A percentile compares a stretch with the other conserved stretches of the same genome.
phyloP scores from a whole-genome alignment of 1,140 invertebrate genomes.

The Mesaphorura yosii region DNA sequence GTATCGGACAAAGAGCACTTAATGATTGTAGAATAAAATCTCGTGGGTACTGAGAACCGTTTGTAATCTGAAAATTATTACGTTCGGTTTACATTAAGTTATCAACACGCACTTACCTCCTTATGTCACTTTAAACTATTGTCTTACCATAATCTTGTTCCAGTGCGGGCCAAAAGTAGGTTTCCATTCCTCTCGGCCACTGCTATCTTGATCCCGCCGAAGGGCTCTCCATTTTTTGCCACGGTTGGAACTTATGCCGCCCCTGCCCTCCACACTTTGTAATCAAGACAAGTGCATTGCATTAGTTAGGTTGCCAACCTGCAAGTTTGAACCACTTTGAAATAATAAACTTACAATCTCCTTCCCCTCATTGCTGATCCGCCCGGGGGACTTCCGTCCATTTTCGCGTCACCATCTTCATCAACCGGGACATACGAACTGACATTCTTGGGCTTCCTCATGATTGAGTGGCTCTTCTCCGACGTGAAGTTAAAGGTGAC shows the following conservation, averaged over 20 bases:
- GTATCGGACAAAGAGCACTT: background rate
- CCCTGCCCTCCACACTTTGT: too few species aligned
- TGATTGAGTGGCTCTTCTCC: background rate
- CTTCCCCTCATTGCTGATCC: too few species aligned
- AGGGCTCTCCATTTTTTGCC: too few species aligned
- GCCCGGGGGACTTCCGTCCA: background rate
- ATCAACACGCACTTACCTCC: too few species aligned
- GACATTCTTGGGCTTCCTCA: background rate
- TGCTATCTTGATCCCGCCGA: too few species aligned
- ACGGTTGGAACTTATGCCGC: too few species aligned
- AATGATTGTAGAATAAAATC: slow-evolving; percentile 15
- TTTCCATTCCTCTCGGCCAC: too few species aligned
- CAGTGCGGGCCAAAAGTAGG: slow-evolving; percentile 18
- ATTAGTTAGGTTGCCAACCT: too few species aligned
- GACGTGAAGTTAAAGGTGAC: slow-evolving; percentile 3
- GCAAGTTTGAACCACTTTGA: too few species aligned
- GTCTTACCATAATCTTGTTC: slow-evolving; percentile 26
- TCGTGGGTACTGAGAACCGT: slow-evolving; percentile 4
- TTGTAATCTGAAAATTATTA: slow-evolving; percentile 13
- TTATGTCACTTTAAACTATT: background rate
- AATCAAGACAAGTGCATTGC: too few species aligned
- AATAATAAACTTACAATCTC: too few species aligned
- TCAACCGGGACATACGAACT: background rate
- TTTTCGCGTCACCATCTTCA: background rate
- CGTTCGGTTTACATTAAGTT: too few species aligned